These are phyloP conservation scores for Potorous gilbertii DNA, from an alignment of 2,797 vertebrate genomes.

Conservation along the genomic window DNA sequence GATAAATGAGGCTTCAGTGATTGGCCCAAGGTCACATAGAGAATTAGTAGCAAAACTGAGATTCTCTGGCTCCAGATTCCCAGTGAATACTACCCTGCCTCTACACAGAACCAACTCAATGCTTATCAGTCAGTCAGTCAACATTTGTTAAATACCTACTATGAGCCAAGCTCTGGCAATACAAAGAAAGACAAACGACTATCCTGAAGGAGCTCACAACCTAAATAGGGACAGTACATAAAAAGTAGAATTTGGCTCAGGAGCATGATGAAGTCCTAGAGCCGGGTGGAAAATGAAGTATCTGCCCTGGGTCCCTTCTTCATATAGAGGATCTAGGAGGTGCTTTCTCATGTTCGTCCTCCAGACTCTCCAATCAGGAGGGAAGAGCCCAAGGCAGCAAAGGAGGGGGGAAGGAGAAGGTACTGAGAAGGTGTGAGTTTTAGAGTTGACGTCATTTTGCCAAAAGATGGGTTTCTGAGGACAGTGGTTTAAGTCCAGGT, in stretches of 20 bases:
- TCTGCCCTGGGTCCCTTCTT: background rate
- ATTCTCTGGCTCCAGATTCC: background rate
- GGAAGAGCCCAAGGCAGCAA: background rate
- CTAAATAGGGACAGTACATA: background rate
- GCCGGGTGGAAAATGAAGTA: background rate
- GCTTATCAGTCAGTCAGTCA: background rate
- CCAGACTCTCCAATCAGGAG: background rate
- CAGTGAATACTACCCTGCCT: background rate
- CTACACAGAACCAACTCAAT: background rate
- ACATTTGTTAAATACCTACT: background rate
- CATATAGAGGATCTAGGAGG: background rate
- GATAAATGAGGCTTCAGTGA: background rate
- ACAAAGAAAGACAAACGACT: background rate
- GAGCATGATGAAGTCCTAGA: background rate
- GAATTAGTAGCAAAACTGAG: background rate
- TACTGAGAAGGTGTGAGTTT: background rate
- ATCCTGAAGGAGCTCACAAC: background rate
- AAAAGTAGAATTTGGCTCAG: background rate
- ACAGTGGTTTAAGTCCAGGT: background rate
- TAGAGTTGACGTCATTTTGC: background rate
- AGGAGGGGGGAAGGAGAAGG: background rate
- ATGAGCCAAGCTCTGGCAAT: background rate
- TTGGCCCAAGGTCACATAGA: background rate
- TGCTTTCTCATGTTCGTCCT: background rate
- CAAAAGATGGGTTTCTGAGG: background rate